phyloP scores from a whole-genome alignment of 2,888 invertebrate species.

The Polydrusus cervinus region DNA sequence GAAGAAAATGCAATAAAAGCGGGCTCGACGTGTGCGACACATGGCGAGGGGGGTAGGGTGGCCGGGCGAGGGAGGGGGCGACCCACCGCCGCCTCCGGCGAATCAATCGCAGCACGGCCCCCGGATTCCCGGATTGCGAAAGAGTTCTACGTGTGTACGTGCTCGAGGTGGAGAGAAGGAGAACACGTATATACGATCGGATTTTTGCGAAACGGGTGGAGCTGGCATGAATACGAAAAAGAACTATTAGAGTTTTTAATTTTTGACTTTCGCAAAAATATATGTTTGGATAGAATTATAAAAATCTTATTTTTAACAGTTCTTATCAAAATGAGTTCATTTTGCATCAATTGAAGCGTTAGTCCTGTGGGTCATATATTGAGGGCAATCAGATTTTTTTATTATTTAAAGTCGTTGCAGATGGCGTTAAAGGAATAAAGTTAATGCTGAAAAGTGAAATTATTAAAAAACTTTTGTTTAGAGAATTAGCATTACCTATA shows the following conservation, averaged over 20 bases:
- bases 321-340: too few relatives aligned
- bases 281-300: too few relatives aligned
- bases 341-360: too few relatives aligned
- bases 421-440: too few relatives aligned
- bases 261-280: background rate
- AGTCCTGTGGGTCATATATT: too few relatives aligned
- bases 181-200: conserved; percentile 41
- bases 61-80: conserved; percentile 23
- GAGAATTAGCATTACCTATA: too few relatives aligned
- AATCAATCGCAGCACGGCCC: conserved; percentile 50
- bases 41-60: conserved; percentile 35
- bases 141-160: conserved; percentile 44
- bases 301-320: too few relatives aligned
- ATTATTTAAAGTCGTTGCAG: too few relatives aligned
- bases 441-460: too few relatives aligned
- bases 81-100: conserved; percentile 43
- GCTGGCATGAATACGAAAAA: conserved; percentile 19
- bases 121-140: conserved; percentile 52
- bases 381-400: too few relatives aligned
- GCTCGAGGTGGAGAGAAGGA: conserved; percentile 39
- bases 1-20: conserved; percentile 55
- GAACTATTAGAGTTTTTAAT: background rate
- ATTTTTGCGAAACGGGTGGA: conserved; percentile 16
- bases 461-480: too few relatives aligned
- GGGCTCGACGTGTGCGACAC: conserved; percentile 29